Conservation (phyloP, 2,113 vertebrate species). For the Grus americana region DNA sequence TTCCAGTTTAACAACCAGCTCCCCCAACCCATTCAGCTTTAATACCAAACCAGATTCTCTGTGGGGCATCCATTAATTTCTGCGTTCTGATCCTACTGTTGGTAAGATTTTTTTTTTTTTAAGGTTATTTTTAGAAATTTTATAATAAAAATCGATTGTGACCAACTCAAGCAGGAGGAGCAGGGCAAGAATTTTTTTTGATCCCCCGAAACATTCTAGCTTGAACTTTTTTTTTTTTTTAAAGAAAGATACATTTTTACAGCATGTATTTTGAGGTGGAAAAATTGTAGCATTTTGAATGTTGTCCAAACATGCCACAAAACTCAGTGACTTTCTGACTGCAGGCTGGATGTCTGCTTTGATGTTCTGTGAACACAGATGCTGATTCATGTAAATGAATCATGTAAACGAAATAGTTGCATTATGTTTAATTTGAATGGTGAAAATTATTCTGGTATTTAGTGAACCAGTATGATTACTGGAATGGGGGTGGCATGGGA, state of each 20-base stretch:
- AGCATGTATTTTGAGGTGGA: neutral
- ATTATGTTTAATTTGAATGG: neutral
- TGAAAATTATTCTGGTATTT: neutral
- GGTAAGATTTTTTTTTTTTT: neutral
- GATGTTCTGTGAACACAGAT: neutral
- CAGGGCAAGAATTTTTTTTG: neutral
- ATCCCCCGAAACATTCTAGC: neutral
- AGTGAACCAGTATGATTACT: neutral
- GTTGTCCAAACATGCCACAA: neutral
- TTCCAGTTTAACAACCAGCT: neutral
- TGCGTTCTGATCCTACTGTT: fast-evolving
- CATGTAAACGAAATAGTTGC: neutral
- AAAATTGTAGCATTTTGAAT: neutral
- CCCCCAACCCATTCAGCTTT: neutral
- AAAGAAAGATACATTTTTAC: neutral
- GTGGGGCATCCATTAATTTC: neutral
- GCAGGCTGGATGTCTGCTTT: neutral
- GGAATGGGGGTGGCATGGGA: neutral
- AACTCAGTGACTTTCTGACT: neutral
- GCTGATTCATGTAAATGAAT: neutral
- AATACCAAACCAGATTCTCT: neutral
- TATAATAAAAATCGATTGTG: neutral
- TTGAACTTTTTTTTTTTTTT: neutral
- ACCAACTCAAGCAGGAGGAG: neutral
- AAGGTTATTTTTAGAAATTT: neutral